Base-by-base conservation (phyloP, 1,140 invertebrate species). In the Meloidogyne chitwoodi region DNA sequence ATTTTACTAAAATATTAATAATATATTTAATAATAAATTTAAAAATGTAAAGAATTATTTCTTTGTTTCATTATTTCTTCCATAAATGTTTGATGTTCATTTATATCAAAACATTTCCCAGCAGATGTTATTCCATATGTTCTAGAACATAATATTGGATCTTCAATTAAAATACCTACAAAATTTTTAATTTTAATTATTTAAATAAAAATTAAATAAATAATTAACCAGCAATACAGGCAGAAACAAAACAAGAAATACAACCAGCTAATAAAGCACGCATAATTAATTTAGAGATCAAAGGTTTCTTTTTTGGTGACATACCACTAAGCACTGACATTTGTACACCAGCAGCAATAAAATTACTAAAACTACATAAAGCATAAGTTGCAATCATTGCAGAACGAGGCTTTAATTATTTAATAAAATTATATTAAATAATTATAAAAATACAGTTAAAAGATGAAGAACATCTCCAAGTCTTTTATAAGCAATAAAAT, bases 331-430 rank as follows among this genome's bases (percentile, higher is more conserved):
- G 56, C 26, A 81, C 41, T 12, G 93, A 93, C 12, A 96, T 90
- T 86, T 93, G 91, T 44, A 95, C 93, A 3, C 94, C 94, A 31
- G 96, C 91, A 0, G 93, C 93, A 0, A 91, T 91, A 3, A 95
- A 92, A 90, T 98, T 98, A 0, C 94, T 92, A 89, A 98, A 98
- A 0, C 95, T 94, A 86, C 95, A 98, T 14, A 98, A 90, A 0
- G 94, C 93, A 85, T 92, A 97, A 0, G 95, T 97, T 0, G 93
- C 92, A 44, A 98, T 93, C 2, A 91, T 91, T 27, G 71, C 71
- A 22, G 71, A 82, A 67, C 34, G 69, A 31, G 61, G 77, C 89
- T 89, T n/a, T 87, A 91, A 38, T 93, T 22, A 62, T 69, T 44
- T 44, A 14, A 31, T 44, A 16, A 44, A 48, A 48, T 19, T 6